Evolutionary conservation across 1,140 invertebrate genomes (phyloP), one percentile per base, ranked within the genome.

Genomic region (Dreissena polymorpha): DNA sequence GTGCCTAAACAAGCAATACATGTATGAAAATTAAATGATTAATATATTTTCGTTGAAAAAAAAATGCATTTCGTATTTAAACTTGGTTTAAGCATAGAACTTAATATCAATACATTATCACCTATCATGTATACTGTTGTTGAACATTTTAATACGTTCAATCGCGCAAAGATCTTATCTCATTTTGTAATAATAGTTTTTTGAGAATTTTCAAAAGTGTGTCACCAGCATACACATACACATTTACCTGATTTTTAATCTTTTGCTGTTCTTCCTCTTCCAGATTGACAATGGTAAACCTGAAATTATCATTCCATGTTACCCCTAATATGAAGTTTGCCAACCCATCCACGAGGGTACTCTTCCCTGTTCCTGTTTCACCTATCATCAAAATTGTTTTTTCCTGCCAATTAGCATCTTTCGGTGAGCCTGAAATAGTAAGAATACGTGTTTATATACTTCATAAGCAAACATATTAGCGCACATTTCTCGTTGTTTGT

Each of bases 361-460:
- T 85, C 60, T 85, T 85, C 10, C 84, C 84, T n/a, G 84, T 72
- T 18, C 79, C 79, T 50, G 79, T 77, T 65, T 78, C 78, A 10
- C 84, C 84, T 0, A 85, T 69, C 0, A 85, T n/a, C 74, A 85
- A 64, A 23, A 85, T 82, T 10, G 84, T 85, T 53, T 78, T 85
- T 18, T 85, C 84, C 12, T 64, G 53, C 10, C 7, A 16, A n/a
- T 39, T 29, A 50, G 18, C 39, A 13, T 7, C 25, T 16, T 10
- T 3, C 64, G 3, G 23, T 55, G 21, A 8, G 14, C 69, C 78
- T 72, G 23, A 29, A 23, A 55, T 63, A 23, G n/a, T 23, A 25
- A 14, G 57, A 29, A 75, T 27, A 75, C 23, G 21, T 13, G 23
- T 25, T 57, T 2, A 25, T 25, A 14, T 18, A 27, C 8, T 13